Base-by-base conservation (phyloP, 1,140 invertebrate species). In the Drepana arcuata region DNA sequence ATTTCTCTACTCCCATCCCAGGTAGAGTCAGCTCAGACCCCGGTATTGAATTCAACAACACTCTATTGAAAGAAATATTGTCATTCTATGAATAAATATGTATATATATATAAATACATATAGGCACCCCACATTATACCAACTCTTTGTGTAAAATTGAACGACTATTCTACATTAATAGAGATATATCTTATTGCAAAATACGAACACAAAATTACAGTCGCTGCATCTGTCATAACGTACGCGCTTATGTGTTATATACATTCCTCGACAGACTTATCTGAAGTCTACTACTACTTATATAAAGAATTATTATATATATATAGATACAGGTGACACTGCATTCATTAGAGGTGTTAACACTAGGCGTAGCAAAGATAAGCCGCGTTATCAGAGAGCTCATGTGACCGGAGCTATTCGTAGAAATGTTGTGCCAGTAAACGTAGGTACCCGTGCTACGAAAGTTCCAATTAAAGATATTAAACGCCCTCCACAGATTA, bases 131-230 rank as follows among this genome's bases (percentile, higher is more conserved):
- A 7, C 42, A 62, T 27, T 65, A 62, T 13, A 59, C 65, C 0
- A 60, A 67, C 37, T 69, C 64, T 4, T 69, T 58, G 38, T 62
- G 56, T 12, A 13, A 57, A 1, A 26, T 65, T 27, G 53, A 65
- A 27, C 42, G 55, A 26, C 55, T 54, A 65, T 16, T 50, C 44
- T 10, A 65, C 54, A 1, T 11, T 63, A 26, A 49, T 57, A 25
- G 64, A 65, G 49, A 61, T 59, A 7, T 56, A 62, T 40, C 39
- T 53, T 18, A 14, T 57, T 6, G 53, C 56, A 0, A 52, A 58
- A 31, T 55, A 57, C 13, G 47, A 60, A 31, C 29, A 55, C 4
- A 48, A 49, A 15, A 43, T 28, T 15, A 50, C 42, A n/a, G 40
- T 50, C 42, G 50, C 33, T 1, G 27, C 47, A 35, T 36, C 36